These are phyloP conservation scores for Chouioia cunea DNA, from an alignment of 2,888 invertebrate species.

Conservation along the genomic window DNA sequence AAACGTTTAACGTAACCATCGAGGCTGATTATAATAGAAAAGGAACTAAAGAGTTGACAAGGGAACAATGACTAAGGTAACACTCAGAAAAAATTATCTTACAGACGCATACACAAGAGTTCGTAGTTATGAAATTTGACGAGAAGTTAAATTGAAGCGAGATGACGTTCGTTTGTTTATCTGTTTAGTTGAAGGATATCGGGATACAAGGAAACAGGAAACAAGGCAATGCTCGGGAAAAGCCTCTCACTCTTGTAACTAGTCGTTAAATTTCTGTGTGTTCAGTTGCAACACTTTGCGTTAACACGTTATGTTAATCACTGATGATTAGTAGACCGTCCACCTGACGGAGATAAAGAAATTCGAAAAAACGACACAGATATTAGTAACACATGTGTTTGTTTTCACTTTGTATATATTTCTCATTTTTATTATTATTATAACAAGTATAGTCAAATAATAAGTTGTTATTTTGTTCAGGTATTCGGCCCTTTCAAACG, in stretches of 20 bases:
- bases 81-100: conserved; percentile 28
- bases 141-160: background rate
- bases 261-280: conserved; percentile 14
- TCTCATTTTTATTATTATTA: conserved; percentile 54
- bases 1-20: conserved; percentile 35
- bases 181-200: conserved; percentile 2
- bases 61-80: conserved; percentile 31
- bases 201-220: conserved; percentile 4
- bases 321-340: conserved; percentile 53
- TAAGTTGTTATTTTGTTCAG: conserved; percentile 2
- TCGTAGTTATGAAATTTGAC: conserved; percentile 20
- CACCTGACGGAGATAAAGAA: conserved; percentile 44
- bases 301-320: conserved; percentile 35
- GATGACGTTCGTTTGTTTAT: background rate
- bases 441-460: conserved; percentile 57
- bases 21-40: conserved; percentile 29
- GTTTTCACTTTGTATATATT: conserved; percentile 34
- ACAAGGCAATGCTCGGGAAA: background rate
- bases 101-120: conserved; percentile 38
- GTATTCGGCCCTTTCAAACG: conserved; percentile 27
- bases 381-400: conserved; percentile 54
- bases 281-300: conserved; percentile 19
- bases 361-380: conserved; percentile 50
- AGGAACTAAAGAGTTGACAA: conserved; percentile 8
- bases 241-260: background rate